Percentiles rank a stretch among this genome's conserved stretches.
Evolutionary conservation across 2,797 vertebrate genomes (phyloP).

Genomic region (Phoebastria nigripes): DNA sequence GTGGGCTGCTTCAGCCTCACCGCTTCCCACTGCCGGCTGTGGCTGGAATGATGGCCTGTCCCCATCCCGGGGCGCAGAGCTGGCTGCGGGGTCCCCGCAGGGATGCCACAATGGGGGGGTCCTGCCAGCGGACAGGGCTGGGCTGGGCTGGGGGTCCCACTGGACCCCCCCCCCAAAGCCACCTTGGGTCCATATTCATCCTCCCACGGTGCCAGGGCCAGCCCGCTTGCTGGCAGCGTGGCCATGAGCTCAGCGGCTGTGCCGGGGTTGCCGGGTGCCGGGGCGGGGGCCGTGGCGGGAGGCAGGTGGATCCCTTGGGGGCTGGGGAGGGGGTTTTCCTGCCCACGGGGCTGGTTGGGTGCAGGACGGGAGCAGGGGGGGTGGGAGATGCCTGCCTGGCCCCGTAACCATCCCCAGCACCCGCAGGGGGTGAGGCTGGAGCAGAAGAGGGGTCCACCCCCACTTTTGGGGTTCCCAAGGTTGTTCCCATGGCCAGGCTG

Average conservation of each 20-base stretch:
- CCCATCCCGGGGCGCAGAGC: neutral
- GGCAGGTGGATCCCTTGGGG: neutral
- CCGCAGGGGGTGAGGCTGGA: neutral
- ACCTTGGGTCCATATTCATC: fast-evolving
- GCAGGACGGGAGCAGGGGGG: neutral
- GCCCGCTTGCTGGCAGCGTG: fast-evolving
- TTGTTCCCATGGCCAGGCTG: neutral
- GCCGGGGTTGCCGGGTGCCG: neutral
- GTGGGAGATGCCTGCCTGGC: neutral
- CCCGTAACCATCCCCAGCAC: neutral
- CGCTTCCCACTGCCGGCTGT: neutral
- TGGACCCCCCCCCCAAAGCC: neutral
- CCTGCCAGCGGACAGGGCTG: neutral
- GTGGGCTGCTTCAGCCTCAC: neutral
- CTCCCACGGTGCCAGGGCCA: neutral
- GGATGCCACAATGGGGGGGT: fast-evolving
- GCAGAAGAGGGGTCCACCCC: too few relatives aligned
- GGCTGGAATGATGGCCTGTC: neutral
- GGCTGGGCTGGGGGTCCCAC: neutral
- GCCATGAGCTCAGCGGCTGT: fast-evolving
- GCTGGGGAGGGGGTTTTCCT: too few relatives aligned
- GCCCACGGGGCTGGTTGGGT: neutral
- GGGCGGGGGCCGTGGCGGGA: neutral
- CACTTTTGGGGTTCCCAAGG: neutral
- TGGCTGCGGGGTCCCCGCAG: fast-evolving